Base-by-base conservation (phyloP, 2,113 vertebrate genomes). In the Steatornis caripensis region DNA sequence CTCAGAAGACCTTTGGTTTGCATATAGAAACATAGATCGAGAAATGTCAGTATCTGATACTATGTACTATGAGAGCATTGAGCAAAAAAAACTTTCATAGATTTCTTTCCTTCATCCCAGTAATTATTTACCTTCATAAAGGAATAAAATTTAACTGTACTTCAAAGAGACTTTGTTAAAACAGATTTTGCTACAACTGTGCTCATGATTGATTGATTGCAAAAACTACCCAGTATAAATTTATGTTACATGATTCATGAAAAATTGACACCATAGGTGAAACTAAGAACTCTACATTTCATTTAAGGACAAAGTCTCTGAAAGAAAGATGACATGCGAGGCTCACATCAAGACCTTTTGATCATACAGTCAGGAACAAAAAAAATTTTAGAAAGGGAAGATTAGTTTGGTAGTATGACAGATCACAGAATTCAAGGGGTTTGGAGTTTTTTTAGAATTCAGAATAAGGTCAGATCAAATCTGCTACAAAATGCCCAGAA, bases 401-500 rank as follows among this genome's bases (percentile, higher is more conserved):
- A 12, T 72, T 93, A 83, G 49, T 66, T 81, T 92, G 36, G 36
- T 53, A 39, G 12, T 49, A 84, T 79, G 65, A 82, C 16, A 89
- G 64, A 94, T 95, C 65, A 72, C 49, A 87, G 45, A 65, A 91
- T 80, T 83, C 66, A 80, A 69, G 54, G 24, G n/a, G 90, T 88
- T 29, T 29, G 54, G 49, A 85, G 43, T 11, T 13, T 43, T 87
- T 82, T 88, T 72, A 80, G 24, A 58, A 88, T 90, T 88, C 79
- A 58, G 66, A 91, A 64, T 79, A 91, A 93, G 64, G 34, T 87
- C 57, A 68, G 82, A 94, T 64, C 36, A 87, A 93, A 91, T 87
- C 39, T 87, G 51, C 43, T 93, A 93, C 92, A 93, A 96, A 97
- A 95, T 79, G 36, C 61, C 74, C 54, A 53, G 45, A 82, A 87